phyloP scores from a whole-genome alignment of 2,888 invertebrate genomes.

The Protodeltote pygarga region DNA sequence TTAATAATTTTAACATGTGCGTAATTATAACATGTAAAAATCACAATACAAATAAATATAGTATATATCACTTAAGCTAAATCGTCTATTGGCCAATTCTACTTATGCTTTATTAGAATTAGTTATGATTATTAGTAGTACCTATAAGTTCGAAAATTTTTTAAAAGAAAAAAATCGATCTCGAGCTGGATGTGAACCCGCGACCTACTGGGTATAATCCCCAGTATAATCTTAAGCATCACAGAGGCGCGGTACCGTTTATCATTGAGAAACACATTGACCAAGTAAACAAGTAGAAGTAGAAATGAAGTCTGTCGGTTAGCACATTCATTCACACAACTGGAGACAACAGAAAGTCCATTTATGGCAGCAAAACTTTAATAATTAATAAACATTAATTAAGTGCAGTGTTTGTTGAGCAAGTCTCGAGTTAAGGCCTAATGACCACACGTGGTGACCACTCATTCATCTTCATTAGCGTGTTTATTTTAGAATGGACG shows the following conservation, averaged over 20 bases:
- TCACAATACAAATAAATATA: too few relatives aligned
- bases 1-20: too few relatives aligned
- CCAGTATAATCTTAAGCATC: too few relatives aligned
- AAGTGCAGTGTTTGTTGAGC: constrained; percentile 39
- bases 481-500: constrained; percentile 58
- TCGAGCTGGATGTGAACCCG: too few relatives aligned
- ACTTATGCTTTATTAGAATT: too few relatives aligned
- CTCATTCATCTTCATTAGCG: constrained; percentile 67
- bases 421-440: constrained; percentile 36
- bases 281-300: not conserved
- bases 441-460: constrained; percentile 54
- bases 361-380: constrained; percentile 29
- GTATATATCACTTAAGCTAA: too few relatives aligned
- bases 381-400: constrained; percentile 51
- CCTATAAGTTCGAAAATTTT: too few relatives aligned
- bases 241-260: not conserved
- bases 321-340: constrained; percentile 5
- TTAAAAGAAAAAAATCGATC: too few relatives aligned
- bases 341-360: constrained; percentile 19
- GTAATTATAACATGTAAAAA: too few relatives aligned
- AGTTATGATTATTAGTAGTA: too few relatives aligned
- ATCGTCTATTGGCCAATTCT: too few relatives aligned
- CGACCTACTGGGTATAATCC: too few relatives aligned
- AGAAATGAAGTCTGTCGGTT: not conserved
- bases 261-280: not conserved